phyloP scores from a whole-genome alignment of 2,888 invertebrate species.

The Hirudinaria manillensis region DNA sequence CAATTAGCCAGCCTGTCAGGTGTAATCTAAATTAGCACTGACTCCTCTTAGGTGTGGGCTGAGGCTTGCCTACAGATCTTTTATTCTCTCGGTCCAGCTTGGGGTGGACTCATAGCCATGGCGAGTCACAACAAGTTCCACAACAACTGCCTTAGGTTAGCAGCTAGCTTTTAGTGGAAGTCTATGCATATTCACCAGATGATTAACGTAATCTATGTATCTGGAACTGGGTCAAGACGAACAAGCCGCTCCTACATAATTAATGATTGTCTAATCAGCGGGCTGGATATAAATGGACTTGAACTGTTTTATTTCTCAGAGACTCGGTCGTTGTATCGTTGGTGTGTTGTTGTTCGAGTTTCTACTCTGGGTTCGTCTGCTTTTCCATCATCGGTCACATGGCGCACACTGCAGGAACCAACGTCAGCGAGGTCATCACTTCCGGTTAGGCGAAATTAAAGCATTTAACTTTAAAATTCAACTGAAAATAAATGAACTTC shows the following conservation, averaged over 20 bases:
- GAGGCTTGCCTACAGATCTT: conserved; percentile 55
- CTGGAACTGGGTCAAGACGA: background rate
- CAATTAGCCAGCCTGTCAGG: too few species aligned
- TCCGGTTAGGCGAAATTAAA: too few species aligned
- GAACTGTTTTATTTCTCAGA: conserved; percentile 24
- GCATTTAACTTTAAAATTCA: too few species aligned
- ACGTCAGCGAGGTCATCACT: conserved; percentile 32
- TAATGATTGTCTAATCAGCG: too few species aligned
- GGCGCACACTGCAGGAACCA: conserved; percentile 30
- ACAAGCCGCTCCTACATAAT: background rate
- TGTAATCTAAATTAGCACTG: background rate
- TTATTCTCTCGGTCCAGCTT: conserved; percentile 54
- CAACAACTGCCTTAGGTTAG: conserved; percentile 47
- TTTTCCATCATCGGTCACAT: conserved; percentile 37
- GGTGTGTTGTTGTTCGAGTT: conserved; percentile 34
- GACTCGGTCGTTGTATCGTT: conserved; percentile 34
- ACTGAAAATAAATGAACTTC: too few species aligned
- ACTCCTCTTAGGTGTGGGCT: conserved; percentile 45
- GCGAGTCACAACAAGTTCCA: conserved; percentile 49
- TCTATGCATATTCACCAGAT: background rate
- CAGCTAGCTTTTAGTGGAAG: background rate
- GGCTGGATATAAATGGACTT: too few species aligned
- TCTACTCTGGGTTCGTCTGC: conserved; percentile 36
- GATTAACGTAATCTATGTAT: background rate
- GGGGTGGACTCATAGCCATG: conserved; percentile 51